Percentiles rank a stretch among this genome's conserved stretches.
phyloP scores from a whole-genome alignment of 2,888 invertebrate species.

The Orthosia gothica region DNA sequence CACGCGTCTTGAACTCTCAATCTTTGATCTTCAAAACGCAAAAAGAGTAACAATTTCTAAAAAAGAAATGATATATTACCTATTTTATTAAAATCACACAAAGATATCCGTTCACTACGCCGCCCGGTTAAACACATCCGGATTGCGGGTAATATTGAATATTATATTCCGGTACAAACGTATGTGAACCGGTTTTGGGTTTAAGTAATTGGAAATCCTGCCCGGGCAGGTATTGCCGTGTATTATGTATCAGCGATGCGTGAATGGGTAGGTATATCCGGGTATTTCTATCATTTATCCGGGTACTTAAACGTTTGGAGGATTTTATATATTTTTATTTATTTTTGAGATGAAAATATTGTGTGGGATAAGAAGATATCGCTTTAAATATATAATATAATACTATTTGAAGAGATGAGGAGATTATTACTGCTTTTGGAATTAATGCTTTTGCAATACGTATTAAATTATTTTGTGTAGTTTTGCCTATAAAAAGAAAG shows the following conservation, averaged over 20 bases:
- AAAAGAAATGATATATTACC: conserved; percentile 27
- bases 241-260: conserved; percentile 55
- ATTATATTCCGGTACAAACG: conserved; percentile 67
- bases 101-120: conserved; percentile 39
- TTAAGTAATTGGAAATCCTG: conserved; percentile 72
- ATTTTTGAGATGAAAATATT: background rate
- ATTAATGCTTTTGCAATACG: background rate
- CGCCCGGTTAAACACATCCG: conserved; percentile 64
- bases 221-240: conserved; percentile 62
- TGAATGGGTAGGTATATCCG: conserved; percentile 57
- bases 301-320: conserved; percentile 33
- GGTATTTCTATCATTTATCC: conserved; percentile 52
- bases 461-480: background rate
- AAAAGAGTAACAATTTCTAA: conserved; percentile 1
- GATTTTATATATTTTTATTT: conserved; percentile 32
- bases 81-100: conserved; percentile 48
- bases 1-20: background rate
- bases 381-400: background rate
- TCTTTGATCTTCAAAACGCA: conserved; percentile 15
- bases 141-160: conserved; percentile 68
- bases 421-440: background rate
- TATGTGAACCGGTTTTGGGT: conserved; percentile 62
- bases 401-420: background rate
- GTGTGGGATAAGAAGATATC: background rate
- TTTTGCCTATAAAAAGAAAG: too few relatives aligned